These are phyloP conservation scores for Stictonetta naevosa DNA, from an alignment of 2,113 vertebrate genomes.

Conservation along the genomic window DNA sequence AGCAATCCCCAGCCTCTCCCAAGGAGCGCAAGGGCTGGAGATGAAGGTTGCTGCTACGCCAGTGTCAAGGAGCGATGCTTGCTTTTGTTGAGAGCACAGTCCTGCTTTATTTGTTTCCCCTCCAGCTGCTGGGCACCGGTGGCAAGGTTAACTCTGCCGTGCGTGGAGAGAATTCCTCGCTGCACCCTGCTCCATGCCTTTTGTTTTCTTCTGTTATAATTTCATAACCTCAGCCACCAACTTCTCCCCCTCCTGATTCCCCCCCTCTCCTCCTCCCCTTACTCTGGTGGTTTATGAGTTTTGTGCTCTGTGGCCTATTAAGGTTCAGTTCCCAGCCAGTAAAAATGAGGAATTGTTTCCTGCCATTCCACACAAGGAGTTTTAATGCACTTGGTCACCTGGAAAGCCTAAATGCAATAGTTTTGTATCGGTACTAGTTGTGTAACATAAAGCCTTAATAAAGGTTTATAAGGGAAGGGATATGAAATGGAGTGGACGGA, in stretches of 20 bases:
- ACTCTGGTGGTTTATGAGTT: constrained; percentile 69
- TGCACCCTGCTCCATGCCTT: neutral
- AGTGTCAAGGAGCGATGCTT: neutral
- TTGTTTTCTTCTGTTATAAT: constrained; percentile 31
- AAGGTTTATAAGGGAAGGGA: constrained; percentile 68
- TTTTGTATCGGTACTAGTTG: constrained; percentile 73
- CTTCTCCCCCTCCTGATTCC: neutral
- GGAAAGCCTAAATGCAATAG: constrained; percentile 68
- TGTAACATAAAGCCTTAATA: constrained; percentile 77
- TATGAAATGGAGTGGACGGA: constrained; percentile 24
- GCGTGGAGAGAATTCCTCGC: neutral
- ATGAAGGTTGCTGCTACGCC: neutral
- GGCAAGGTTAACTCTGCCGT: neutral
- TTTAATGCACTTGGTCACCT: constrained; percentile 71
- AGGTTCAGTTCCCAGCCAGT: constrained; percentile 71
- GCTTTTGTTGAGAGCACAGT: neutral
- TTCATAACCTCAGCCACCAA: constrained; percentile 49
- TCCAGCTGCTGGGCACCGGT: neutral
- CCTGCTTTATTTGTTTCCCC: constrained; percentile 7
- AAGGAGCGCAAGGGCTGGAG: neutral
- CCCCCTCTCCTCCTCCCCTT: constrained; percentile 37
- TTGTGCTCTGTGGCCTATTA: constrained; percentile 71
- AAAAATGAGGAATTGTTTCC: constrained; percentile 76
- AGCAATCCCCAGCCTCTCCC: neutral
- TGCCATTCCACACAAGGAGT: constrained; percentile 70